Evolutionary conservation across 2,888 invertebrate species (phyloP).

Genomic region (Catocala nupta): DNA sequence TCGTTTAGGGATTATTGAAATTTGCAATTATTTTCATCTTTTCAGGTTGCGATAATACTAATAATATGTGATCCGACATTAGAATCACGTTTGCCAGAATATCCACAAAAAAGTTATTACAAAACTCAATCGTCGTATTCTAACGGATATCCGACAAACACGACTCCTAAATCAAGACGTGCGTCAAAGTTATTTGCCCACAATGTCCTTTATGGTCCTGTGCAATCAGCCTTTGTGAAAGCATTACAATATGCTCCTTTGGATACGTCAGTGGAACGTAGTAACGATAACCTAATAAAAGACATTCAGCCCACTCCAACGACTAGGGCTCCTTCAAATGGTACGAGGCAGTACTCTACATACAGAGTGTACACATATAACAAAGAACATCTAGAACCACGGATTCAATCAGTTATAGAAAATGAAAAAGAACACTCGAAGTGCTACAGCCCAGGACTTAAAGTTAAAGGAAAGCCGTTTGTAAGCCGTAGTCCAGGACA

Average conservation of each 20-base stretch:
- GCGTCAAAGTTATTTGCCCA: constrained; percentile 13
- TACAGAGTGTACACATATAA: background rate
- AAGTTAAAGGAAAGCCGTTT: constrained; percentile 45
- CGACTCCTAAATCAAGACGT: background rate
- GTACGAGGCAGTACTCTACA: too few species aligned
- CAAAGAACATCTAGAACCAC: constrained; percentile 57
- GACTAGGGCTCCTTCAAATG: too few species aligned
- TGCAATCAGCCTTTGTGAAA: background rate
- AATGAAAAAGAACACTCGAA: constrained; percentile 19
- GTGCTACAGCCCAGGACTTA: constrained; percentile 52
- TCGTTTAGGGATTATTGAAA: background rate
- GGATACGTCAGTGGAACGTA: background rate
- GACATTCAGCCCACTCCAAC: background rate
- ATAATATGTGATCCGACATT: background rate
- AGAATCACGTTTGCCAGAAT: background rate
- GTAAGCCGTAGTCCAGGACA: constrained; percentile 50
- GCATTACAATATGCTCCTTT: constrained; percentile 60
- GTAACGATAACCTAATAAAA: background rate
- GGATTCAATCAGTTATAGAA: constrained; percentile 15
- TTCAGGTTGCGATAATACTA: background rate
- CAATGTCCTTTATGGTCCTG: constrained; percentile 2
- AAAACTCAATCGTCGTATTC: background rate
- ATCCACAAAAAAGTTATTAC: background rate
- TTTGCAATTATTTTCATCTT: background rate
- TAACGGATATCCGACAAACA: background rate